Conservation (phyloP, 2,113 vertebrate genomes). For the Rissa tridactyla region DNA sequence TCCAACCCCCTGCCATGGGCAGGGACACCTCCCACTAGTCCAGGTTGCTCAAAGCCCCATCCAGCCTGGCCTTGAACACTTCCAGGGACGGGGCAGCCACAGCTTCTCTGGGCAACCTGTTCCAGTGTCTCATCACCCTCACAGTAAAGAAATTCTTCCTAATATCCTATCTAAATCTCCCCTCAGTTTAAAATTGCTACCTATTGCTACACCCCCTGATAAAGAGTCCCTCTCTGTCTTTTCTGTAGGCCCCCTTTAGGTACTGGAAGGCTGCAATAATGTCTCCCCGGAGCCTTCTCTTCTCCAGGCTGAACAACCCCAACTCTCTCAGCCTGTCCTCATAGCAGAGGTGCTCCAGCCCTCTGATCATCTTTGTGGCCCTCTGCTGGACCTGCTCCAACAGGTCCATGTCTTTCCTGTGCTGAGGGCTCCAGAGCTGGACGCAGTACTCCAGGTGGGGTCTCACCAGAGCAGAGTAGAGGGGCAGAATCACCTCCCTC, state of each 20-base stretch:
- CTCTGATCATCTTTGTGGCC: neutral
- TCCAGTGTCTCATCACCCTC: neutral
- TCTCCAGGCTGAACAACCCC: neutral
- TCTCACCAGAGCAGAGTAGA: neutral
- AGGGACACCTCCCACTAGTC: neutral
- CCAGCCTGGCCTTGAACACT: neutral
- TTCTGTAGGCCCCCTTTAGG: neutral
- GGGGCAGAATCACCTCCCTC: neutral
- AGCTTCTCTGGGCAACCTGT: neutral
- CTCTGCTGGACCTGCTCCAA: neutral
- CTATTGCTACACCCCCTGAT: neutral
- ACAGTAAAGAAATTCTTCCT: neutral
- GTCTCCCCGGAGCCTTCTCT: neutral
- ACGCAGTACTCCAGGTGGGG: neutral
- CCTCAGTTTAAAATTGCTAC: neutral
- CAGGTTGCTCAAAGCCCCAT: neutral
- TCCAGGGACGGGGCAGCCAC: neutral
- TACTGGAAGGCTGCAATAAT: neutral
- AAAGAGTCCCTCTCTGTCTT: neutral
- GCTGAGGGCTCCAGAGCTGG: neutral
- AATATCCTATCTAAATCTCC: neutral
- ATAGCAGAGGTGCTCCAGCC: neutral
- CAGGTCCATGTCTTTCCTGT: neutral
- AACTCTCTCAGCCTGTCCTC: neutral
- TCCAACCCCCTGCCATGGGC: neutral